Percentiles rank a stretch among this genome's conserved stretches.
Conservation (phyloP, 2,888 invertebrate species). For the Glyphotaelius pellucidus region DNA sequence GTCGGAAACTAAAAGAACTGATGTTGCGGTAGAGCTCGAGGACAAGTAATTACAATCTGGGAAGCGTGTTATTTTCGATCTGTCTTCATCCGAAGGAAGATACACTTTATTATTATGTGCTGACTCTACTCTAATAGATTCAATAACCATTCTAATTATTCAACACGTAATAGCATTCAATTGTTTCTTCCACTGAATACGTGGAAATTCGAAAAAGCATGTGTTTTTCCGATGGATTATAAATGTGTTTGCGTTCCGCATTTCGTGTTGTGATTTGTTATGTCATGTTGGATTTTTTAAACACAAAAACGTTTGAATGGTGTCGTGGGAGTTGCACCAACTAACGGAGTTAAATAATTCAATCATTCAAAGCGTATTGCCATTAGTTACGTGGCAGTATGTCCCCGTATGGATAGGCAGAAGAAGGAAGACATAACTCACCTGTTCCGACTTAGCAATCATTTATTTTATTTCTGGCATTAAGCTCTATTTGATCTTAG, state of each 20-base stretch:
- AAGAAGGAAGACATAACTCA: neutral
- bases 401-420: neutral
- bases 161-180: neutral
- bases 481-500: neutral
- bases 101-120: neutral
- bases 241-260: neutral
- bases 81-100: neutral
- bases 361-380: neutral
- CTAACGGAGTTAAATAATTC: neutral
- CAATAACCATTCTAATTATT: neutral
- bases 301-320: neutral
- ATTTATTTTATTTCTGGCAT: neutral
- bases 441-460: neutral
- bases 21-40: neutral
- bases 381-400: neutral
- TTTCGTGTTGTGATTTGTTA: neutral
- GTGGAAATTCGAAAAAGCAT: neutral
- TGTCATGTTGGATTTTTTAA: neutral
- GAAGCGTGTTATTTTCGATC: neutral
- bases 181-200: neutral
- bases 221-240: neutral
- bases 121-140: neutral
- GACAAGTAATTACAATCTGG: neutral
- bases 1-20: neutral
- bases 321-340: neutral